Evolutionary conservation across 2,888 invertebrate species (phyloP).

Genomic region (Caenorhabditis sp.): DNA sequence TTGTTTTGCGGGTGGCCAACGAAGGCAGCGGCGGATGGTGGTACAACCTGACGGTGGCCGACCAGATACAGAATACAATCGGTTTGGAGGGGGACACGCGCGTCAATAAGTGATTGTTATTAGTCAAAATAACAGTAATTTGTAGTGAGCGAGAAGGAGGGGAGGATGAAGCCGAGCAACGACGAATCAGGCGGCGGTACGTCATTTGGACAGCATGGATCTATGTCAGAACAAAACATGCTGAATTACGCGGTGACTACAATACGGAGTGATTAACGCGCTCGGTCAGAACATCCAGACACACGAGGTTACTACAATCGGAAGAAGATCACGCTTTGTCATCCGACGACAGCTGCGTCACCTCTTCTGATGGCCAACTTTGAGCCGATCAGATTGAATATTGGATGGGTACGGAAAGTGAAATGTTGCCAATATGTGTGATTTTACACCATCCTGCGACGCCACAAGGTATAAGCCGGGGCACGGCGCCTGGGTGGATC

Average conservation of each 20-base stretch:
- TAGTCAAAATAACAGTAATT: conserved; percentile 11
- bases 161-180: no score
- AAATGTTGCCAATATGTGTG: conserved; percentile 16
- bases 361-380: conserved; percentile 22
- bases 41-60: conserved; percentile 28
- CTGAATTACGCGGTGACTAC: no score
- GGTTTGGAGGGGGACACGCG: conserved; percentile 5
- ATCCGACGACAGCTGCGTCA: conserved; percentile 2
- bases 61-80: conserved; percentile 9
- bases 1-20: not conserved
- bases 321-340: not conserved
- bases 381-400: no score
- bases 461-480: conserved; percentile 12
- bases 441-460: conserved; percentile 19
- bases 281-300: not conserved
- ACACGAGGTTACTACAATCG: not conserved
- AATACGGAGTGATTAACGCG: not conserved
- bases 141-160: not conserved
- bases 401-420: not conserved
- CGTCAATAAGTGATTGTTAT: conserved; percentile 19
- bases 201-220: no score
- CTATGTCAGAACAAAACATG: not conserved
- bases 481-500: conserved; percentile 32
- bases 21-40: not conserved
- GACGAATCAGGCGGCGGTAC: not conserved